phyloP scores from a whole-genome alignment of 2,888 invertebrate genomes.

The Dryocosmus kuriphilus region DNA sequence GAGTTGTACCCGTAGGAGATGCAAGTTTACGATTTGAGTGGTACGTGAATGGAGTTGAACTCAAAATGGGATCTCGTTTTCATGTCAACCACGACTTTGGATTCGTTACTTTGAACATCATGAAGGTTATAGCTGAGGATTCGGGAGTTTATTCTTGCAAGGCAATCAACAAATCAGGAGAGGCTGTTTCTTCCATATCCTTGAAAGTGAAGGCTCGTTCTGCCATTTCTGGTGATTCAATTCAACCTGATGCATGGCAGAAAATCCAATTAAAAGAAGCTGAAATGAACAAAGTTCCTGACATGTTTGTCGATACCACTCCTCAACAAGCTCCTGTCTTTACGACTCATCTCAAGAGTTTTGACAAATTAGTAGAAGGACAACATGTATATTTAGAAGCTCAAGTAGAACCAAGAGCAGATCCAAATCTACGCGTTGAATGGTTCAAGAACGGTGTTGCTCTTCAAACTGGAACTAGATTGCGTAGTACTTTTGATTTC shows the following conservation, averaged over 20 bases:
- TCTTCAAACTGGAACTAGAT: conserved; percentile 91
- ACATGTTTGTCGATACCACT: conserved; percentile 91
- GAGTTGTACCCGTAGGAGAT: conserved; percentile 96
- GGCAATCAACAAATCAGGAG: conserved; percentile 95
- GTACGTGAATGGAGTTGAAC: conserved; percentile 96
- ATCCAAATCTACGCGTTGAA: conserved; percentile 91
- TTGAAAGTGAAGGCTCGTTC: conserved; percentile 92
- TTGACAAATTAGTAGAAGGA: conserved; percentile 90
- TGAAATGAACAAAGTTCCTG: conserved; percentile 93
- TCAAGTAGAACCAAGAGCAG: conserved; percentile 93
- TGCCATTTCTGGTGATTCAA: conserved; percentile 88
- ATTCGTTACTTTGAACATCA: conserved; percentile 94
- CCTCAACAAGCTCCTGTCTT: conserved; percentile 97
- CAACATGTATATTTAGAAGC: conserved; percentile 93
- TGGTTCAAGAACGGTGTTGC: conserved; percentile 96
- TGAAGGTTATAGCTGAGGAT: conserved; percentile 92
- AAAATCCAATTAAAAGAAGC: conserved; percentile 95
- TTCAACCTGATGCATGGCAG: conserved; percentile 95
- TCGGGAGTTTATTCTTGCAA: conserved; percentile 96
- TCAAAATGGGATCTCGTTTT: conserved; percentile 94
- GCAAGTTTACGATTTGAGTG: conserved; percentile 95
- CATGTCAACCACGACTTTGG: conserved; percentile 96
- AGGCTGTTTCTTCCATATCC: conserved; percentile 94
- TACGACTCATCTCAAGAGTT: conserved; percentile 92
- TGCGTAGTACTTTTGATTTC: conserved; percentile 97